Evolutionary conservation across 2,797 vertebrate species (phyloP), one percentile per base, ranked within the genome.

Genomic region (Sebastiscus tertius): DNA sequence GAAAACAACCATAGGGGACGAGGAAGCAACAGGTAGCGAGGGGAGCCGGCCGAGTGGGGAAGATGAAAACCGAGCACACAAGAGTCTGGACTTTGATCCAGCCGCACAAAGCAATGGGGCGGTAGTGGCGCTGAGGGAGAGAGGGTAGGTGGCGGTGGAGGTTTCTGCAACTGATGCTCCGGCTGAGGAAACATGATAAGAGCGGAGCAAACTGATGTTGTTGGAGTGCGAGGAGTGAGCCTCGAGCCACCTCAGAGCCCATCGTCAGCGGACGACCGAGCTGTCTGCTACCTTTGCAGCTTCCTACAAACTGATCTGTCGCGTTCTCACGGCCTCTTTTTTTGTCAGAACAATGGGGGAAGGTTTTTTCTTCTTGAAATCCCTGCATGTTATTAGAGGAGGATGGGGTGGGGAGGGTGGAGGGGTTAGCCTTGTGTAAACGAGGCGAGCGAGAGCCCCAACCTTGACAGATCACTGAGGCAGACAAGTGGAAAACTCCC

Each of bases 121-220:
- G 82, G 76, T 55, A 34, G 75, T 4, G 20, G 22, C 46, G 6
- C 68, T 11, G 62, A 42, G 11, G 46, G 24, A 71, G 60, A 2
- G 62, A 54, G 31, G 54, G 64, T 13, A 33, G 22, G 34, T 20
- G 34, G 24, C 8, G 24, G 60, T 20, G 77, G 52, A 42, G 24
- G 31, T 10, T 46, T 73, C 27, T 76, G 59, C 82, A 70, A 87
- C 84, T 74, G 87, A 90, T 84, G 87, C 83, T 84, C 65, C 91
- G 87, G 92, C 90, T 93, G 93, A 89, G 87, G 82, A 93, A 93
- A 93, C 72, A 83, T 18, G 87, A 92, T 90, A 90, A 93, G 90
- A 84, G 33, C 2, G 13, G 4, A 72, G 73, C 73, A 61, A 86
- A 71, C 42, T 6, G 61, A 72, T 70, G 81, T 77, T 68, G 72